Evolutionary conservation across 2,113 vertebrate species (phyloP).

Genomic region (Chlamydotis undulata): DNA sequence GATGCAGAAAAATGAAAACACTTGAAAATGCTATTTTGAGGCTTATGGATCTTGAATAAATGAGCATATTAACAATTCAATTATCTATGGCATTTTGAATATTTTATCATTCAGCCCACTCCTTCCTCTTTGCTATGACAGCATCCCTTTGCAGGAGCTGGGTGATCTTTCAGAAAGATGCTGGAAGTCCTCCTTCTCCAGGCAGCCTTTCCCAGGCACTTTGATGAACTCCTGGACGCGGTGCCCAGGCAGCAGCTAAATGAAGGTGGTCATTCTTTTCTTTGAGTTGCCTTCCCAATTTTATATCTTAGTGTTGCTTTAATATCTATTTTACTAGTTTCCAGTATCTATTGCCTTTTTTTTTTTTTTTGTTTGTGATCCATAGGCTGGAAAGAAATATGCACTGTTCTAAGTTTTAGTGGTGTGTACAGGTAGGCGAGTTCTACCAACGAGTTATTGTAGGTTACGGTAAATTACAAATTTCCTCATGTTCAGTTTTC

Average conservation of each 20-base stretch:
- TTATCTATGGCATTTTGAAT: slow-evolving; percentile 6
- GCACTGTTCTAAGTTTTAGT: background rate
- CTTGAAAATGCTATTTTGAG: slow-evolving; percentile 42
- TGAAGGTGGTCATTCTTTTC: background rate
- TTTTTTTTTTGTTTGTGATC: background rate
- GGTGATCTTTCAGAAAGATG: background rate
- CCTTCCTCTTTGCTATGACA: background rate
- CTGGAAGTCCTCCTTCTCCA: background rate
- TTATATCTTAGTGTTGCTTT: background rate
- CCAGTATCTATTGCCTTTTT: too few species aligned
- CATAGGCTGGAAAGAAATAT: background rate
- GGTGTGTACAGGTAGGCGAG: background rate
- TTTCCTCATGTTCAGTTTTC: background rate
- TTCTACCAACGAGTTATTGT: background rate
- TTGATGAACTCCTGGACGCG: background rate
- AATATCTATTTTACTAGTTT: background rate
- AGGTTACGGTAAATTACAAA: background rate
- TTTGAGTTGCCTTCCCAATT: background rate
- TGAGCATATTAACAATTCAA: slow-evolving; percentile 23
- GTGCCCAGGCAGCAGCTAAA: background rate
- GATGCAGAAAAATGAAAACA: background rate
- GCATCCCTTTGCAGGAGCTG: background rate
- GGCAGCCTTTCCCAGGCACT: background rate
- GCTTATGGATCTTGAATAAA: background rate
- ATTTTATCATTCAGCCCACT: background rate